These are phyloP conservation scores for Archips xylosteana DNA, from an alignment of 2,888 invertebrate genomes.

Conservation along the genomic window DNA sequence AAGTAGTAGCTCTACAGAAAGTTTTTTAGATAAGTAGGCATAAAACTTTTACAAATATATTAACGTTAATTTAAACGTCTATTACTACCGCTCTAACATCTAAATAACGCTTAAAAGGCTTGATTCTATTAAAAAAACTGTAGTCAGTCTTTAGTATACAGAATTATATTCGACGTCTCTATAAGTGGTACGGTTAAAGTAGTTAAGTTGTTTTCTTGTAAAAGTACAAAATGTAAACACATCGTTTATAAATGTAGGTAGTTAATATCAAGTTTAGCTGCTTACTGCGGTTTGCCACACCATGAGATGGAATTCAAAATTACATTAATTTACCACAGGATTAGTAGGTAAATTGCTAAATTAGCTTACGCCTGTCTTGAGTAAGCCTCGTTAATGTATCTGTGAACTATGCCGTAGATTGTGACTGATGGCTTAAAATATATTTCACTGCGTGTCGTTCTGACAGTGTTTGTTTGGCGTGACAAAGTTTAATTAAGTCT, in stretches of 20 bases:
- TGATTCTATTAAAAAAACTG: too few relatives aligned
- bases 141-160: too few relatives aligned
- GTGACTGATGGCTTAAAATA: neutral
- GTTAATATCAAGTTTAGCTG: conserved; percentile 24
- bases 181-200: neutral
- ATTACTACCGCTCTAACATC: too few relatives aligned
- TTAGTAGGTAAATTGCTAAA: conserved; percentile 28
- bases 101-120: too few relatives aligned
- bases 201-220: neutral
- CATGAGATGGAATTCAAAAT: conserved; percentile 38
- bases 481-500: neutral
- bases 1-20: too few relatives aligned
- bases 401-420: conserved; percentile 10
- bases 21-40: too few relatives aligned
- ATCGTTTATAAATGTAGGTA: conserved; percentile 5
- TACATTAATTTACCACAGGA: conserved; percentile 33
- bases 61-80: too few relatives aligned
- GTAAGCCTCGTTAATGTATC: conserved; percentile 29
- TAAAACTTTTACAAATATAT: too few relatives aligned
- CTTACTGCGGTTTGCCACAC: conserved; percentile 35
- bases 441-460: neutral
- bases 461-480: neutral
- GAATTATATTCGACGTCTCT: neutral
- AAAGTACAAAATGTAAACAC: neutral
- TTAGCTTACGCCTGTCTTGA: conserved; percentile 34